Evolutionary conservation across 2,113 vertebrate species (phyloP).

Genomic region (Colaptes auratus): DNA sequence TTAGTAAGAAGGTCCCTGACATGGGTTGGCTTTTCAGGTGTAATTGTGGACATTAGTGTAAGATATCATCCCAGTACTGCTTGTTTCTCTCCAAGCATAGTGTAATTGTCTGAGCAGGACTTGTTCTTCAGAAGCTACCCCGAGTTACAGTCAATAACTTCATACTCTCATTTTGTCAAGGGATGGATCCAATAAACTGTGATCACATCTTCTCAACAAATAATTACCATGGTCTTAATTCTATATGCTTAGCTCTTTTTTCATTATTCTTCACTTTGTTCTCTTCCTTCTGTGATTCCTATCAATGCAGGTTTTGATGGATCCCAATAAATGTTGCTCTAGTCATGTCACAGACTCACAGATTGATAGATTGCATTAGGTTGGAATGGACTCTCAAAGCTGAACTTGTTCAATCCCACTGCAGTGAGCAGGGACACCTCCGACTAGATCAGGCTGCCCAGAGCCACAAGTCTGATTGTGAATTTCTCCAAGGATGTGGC

Average conservation of each 20-base stretch:
- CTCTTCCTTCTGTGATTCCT: neutral
- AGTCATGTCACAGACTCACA: neutral
- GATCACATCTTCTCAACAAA: neutral
- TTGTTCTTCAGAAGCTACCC: neutral
- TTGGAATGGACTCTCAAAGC: too few species aligned
- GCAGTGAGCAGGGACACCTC: too few species aligned
- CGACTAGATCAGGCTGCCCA: too few species aligned
- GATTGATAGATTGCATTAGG: too few species aligned
- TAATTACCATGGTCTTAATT: neutral
- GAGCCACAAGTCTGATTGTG: too few species aligned
- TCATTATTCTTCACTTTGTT: neutral
- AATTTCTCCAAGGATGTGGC: too few species aligned
- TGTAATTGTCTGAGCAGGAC: neutral
- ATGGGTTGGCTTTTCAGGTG: neutral
- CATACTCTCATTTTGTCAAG: neutral
- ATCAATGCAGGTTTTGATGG: neutral
- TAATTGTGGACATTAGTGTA: rapidly evolving
- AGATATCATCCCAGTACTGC: neutral
- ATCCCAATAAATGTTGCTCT: neutral
- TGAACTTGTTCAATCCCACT: too few species aligned
- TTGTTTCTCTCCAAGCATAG: neutral
- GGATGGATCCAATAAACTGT: neutral
- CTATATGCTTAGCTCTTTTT: neutral
- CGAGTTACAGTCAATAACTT: neutral
- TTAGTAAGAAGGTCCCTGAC: neutral